Conservation (phyloP, 2,113 vertebrate species). For the Triplophysa rosa region DNA sequence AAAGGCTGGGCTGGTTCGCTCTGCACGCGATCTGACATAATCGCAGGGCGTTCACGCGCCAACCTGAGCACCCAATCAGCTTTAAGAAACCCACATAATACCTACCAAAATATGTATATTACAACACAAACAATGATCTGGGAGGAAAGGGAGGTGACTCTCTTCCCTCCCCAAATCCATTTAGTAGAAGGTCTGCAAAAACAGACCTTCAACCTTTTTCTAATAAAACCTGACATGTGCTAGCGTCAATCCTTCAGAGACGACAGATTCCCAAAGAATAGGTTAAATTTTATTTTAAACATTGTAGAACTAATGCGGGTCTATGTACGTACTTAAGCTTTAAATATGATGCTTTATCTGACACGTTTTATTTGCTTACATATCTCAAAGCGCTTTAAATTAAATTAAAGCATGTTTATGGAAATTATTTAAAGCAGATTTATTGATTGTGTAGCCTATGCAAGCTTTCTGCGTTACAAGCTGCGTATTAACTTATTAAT, state of each 20-base stretch:
- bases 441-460: no score
- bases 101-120: slow-evolving; percentile 76
- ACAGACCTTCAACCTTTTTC: slow-evolving; percentile 66
- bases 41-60: slow-evolving; percentile 88
- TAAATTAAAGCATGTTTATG: no score
- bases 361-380: neutral
- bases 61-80: slow-evolving; percentile 92
- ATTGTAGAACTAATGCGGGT: neutral
- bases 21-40: slow-evolving; percentile 90
- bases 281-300: slow-evolving; percentile 30
- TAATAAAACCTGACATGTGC: slow-evolving; percentile 65
- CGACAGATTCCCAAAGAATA: slow-evolving; percentile 27
- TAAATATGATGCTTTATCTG: neutral
- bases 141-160: slow-evolving; percentile 61
- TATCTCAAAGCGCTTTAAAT: neutral
- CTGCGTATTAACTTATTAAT: neutral
- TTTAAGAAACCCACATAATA: slow-evolving; percentile 73
- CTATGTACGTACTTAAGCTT: neutral
- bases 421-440: no score
- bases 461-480: no score
- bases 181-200: slow-evolving; percentile 70
- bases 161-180: slow-evolving; percentile 66
- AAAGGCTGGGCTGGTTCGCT: slow-evolving; percentile 91
- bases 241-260: slow-evolving; percentile 52
- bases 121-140: slow-evolving; percentile 75